Evolutionary conservation across 2,797 vertebrate genomes (phyloP).

Genomic region (Apodemus agrarius): DNA sequence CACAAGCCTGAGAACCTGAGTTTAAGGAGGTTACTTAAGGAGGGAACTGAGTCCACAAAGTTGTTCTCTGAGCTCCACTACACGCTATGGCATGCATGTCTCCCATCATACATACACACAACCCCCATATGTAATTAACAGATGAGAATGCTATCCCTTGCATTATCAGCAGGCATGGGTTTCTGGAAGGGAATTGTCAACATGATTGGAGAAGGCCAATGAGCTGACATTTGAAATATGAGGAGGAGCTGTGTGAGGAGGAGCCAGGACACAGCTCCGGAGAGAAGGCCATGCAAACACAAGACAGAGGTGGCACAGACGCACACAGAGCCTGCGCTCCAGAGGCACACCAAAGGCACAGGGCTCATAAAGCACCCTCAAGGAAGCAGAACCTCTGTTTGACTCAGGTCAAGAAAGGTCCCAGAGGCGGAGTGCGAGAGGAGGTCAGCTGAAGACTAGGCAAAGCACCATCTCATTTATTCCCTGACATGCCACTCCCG

Average conservation of each 20-base stretch:
- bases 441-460: background rate
- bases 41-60: background rate
- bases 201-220: background rate
- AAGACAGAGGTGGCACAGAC: background rate
- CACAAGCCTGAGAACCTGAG: background rate
- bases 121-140: background rate
- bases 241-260: background rate
- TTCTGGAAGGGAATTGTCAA: slow-evolving; percentile 33
- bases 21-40: background rate
- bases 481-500: slow-evolving; percentile 10
- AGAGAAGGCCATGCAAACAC: slow-evolving; percentile 2
- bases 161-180: background rate
- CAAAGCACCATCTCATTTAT: background rate
- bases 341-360: slow-evolving; percentile 17
- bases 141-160: background rate
- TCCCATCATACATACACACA: background rate
- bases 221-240: slow-evolving; percentile 23
- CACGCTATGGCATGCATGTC: background rate
- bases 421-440: background rate
- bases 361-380: background rate
- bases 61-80: background rate
- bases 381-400: background rate
- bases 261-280: background rate
- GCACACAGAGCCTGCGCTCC: background rate
- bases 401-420: background rate